These are phyloP conservation scores for Misgurnus anguillicaudatus DNA, from an alignment of 2,113 vertebrate genomes.

Conservation along the genomic window DNA sequence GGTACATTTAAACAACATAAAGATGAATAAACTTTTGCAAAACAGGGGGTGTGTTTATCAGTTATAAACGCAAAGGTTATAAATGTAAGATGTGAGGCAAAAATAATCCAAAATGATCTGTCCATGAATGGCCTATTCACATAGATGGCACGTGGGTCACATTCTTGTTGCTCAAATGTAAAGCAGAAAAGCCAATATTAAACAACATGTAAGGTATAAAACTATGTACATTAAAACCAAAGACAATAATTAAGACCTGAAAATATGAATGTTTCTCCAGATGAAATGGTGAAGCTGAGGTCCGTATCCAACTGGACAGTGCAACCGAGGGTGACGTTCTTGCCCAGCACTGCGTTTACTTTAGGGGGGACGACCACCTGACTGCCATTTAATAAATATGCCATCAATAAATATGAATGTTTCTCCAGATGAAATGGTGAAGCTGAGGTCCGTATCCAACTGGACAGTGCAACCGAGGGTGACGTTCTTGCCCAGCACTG, in stretches of 20 bases:
- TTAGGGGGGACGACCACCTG: too few species aligned
- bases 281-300: too few species aligned
- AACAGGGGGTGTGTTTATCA: background rate
- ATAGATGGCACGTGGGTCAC: background rate
- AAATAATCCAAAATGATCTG: background rate
- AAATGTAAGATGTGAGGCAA: background rate
- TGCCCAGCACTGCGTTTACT: too few species aligned
- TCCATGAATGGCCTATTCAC: background rate
- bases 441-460: too few species aligned
- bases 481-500: too few species aligned
- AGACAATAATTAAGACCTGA: background rate
- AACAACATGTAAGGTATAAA: background rate
- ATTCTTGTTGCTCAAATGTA: background rate
- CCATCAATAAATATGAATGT: too few species aligned
- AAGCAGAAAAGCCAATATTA: background rate
- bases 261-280: too few species aligned
- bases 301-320: too few species aligned
- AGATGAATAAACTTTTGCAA: background rate
- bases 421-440: too few species aligned
- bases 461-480: too few species aligned
- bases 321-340: too few species aligned
- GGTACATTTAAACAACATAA: conserved; percentile 6
- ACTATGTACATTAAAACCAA: conserved; percentile 19
- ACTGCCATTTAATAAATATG: too few species aligned
- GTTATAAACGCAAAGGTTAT: background rate